Percentiles rank a stretch among this genome's conserved stretches.
Conservation (phyloP, 1,140 invertebrate species). For the Drosophila fuyamai region DNA sequence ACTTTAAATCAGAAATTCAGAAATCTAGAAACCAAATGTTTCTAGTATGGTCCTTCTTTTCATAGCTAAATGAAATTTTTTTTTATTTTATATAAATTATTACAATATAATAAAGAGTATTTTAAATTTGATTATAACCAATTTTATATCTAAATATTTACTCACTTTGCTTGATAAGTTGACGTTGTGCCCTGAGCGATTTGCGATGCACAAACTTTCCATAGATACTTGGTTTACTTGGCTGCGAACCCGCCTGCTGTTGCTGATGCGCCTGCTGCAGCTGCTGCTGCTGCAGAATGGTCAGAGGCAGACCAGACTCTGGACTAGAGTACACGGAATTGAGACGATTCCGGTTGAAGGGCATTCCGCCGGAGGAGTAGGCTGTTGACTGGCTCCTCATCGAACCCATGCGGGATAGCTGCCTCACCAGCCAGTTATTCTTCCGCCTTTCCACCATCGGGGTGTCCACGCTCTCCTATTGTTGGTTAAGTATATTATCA, state of each 20-base stretch:
- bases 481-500: background rate
- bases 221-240: conserved; percentile 90
- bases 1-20: no score
- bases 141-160: background rate
- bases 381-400: conserved; percentile 92
- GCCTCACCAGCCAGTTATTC: conserved; percentile 94
- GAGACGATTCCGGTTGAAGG: conserved; percentile 90
- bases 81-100: no score
- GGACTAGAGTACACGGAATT: conserved; percentile 92
- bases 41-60: no score
- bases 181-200: conserved; percentile 88
- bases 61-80: no score
- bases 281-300: conserved; percentile 80
- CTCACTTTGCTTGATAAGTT: conserved; percentile 88
- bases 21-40: no score
- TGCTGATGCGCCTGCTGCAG: conserved; percentile 74
- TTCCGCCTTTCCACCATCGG: conserved; percentile 93
- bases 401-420: conserved; percentile 92
- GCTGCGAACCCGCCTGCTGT: conserved; percentile 55
- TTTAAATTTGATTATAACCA: background rate
- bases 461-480: conserved; percentile 94
- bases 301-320: conserved; percentile 87
- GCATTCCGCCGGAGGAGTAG: conserved; percentile 91
- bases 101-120: background rate
- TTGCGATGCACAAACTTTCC: conserved; percentile 92